Evolutionary conservation across 2,797 vertebrate species (phyloP).

Genomic region (Craterocephalus amniculus): DNA sequence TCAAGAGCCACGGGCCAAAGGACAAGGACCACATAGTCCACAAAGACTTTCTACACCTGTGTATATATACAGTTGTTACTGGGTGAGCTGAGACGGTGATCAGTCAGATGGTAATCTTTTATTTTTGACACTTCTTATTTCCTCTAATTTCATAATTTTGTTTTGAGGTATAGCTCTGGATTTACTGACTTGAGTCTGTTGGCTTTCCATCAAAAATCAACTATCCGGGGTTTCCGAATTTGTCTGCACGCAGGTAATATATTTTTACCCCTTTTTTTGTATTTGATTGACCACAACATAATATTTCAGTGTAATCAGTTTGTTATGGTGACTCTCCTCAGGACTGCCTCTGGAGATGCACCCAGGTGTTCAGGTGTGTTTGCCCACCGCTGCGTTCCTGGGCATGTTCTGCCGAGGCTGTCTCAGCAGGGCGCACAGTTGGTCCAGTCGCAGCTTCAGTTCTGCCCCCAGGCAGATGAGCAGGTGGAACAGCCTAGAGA

Average conservation of each 20-base stretch:
- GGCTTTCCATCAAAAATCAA: constrained; percentile 39
- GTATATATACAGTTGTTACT: constrained; percentile 62
- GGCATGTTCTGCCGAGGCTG: constrained; percentile 59
- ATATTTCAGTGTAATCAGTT: not conserved
- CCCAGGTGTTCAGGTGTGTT: constrained; percentile 49
- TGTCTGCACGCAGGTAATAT: constrained; percentile 55
- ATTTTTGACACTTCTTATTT: constrained; percentile 50
- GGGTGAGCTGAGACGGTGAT: constrained; percentile 48
- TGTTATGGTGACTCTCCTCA: constrained; percentile 25
- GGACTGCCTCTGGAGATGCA: constrained; percentile 68
- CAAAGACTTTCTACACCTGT: constrained; percentile 51
- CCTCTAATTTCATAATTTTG: constrained; percentile 23
- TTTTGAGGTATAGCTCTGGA: constrained; percentile 32
- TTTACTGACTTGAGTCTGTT: constrained; percentile 32
- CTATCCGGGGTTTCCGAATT: constrained; percentile 46
- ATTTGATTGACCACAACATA: not conserved
- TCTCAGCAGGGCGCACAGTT: constrained; percentile 40
- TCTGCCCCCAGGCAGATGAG: constrained; percentile 72
- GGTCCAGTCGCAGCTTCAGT: constrained; percentile 48
- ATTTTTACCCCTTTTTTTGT: not conserved
- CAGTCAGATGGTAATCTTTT: constrained; percentile 56
- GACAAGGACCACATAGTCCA: constrained; percentile 68
- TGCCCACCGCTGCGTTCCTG: constrained; percentile 42
- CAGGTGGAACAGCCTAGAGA: constrained; percentile 68
- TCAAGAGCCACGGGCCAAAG: constrained; percentile 46